Evolutionary conservation across 2,797 vertebrate species (phyloP).

Genomic region (Neoniphon sammara): DNA sequence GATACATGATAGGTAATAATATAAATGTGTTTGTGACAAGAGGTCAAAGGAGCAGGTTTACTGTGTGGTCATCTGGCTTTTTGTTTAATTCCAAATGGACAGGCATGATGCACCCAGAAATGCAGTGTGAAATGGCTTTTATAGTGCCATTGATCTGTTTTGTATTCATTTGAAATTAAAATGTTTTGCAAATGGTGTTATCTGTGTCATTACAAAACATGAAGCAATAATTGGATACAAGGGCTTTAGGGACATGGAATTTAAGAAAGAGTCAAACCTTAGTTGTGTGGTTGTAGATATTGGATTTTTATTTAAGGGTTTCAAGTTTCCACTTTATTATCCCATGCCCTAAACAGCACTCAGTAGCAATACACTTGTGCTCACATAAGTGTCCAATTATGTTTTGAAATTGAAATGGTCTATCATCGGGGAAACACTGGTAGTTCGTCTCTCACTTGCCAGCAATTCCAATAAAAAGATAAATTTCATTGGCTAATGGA

Average conservation of each 20-base stretch:
- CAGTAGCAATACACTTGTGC: slow-evolving; percentile 34
- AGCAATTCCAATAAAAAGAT: slow-evolving; percentile 61
- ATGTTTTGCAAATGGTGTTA: slow-evolving; percentile 15
- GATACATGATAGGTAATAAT: slow-evolving; percentile 43
- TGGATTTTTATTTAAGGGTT: slow-evolving; percentile 45
- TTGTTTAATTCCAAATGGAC: slow-evolving; percentile 3
- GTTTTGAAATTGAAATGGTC: slow-evolving; percentile 68
- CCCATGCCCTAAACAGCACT: slow-evolving; percentile 30
- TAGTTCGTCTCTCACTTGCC: slow-evolving; percentile 48
- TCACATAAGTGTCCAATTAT: slow-evolving; percentile 56
- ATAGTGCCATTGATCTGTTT: slow-evolving; percentile 11
- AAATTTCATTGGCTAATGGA: slow-evolving; percentile 65
- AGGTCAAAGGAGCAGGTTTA: slow-evolving; percentile 17
- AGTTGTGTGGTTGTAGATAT: slow-evolving; percentile 26
- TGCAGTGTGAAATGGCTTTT: slow-evolving; percentile 13
- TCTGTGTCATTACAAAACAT: no score
- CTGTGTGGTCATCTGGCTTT: neutral
- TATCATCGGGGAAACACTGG: slow-evolving; percentile 59
- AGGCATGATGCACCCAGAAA: neutral
- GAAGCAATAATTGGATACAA: slow-evolving; percentile 23
- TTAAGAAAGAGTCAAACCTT: slow-evolving; percentile 13
- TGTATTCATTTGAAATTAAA: slow-evolving; percentile 22
- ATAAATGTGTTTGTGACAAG: slow-evolving; percentile 26
- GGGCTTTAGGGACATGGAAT: slow-evolving; percentile 28
- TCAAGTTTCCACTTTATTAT: slow-evolving; percentile 47